Evolutionary conservation across 2,888 invertebrate species (phyloP), one percentile per base, ranked within the genome.

Genomic region (Gymnocheta viridis): DNA sequence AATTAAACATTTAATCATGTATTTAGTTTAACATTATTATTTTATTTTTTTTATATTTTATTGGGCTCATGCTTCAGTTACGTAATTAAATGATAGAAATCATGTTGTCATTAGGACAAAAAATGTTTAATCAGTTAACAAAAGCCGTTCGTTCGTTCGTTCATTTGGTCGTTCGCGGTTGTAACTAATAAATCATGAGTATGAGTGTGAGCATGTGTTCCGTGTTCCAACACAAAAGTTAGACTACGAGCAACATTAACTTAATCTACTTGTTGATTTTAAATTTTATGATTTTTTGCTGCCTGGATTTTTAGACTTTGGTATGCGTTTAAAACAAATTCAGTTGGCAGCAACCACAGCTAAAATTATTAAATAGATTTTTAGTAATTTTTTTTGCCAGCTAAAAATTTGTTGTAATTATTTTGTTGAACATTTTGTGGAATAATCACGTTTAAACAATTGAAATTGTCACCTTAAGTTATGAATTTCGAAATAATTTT

Each of bases 391-490:
- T 47, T 22, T 14, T 58, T 58, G 19, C n/a, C 1, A 17, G 12
- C 14, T n/a, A 24, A 29, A 27, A 22, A 51, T 38, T 32, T 60
- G 4, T 69, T n/a, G 14, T 72, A 41, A 54, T 19, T 72, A 35
- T 24, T 27, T 56, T 29, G 4, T 14, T 64, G 6, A 29, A 17
- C 22, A 47, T 66, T 80, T 80, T 10, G 29, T 60, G 54, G 10
- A 76, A 82, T 44, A 19, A 72, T 19, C 82, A 79, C 74, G 82
- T 82, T 82, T 69, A 54, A 64, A 32, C 73, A 64, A 74, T 82
- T 82, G 69, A 74, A 69, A 70, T 47, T 69, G 54, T 74, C 82
- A 77, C 49, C 44, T 35, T 27, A n/a, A 47, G 14, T 35, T 47
- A 19, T 14, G 4, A 29, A 10, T 69, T 77, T 38, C 4, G 14